Conservation (phyloP, 1,140 invertebrate species). For the Aphaenogaster floridana region DNA sequence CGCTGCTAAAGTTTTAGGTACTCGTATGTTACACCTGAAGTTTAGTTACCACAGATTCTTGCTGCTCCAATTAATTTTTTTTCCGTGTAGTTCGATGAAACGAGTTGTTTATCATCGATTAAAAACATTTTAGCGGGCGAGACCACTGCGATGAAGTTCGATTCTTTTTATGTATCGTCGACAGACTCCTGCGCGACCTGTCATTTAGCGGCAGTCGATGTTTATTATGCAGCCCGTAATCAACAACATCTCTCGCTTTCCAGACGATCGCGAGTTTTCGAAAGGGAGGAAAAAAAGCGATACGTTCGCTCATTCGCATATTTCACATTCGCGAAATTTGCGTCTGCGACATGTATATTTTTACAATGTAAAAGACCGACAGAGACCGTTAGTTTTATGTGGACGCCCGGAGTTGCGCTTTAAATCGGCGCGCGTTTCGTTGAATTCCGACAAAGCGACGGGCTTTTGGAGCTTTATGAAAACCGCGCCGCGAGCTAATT, state of each 20-base stretch:
- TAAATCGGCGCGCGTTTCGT: conserved; percentile 23
- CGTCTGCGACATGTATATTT: not conserved
- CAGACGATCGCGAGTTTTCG: not conserved
- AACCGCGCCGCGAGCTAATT: conserved; percentile 49
- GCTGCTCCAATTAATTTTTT: too few species aligned
- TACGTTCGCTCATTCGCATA: not conserved
- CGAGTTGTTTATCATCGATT: not conserved
- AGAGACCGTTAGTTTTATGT: conserved; percentile 28
- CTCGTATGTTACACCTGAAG: too few species aligned
- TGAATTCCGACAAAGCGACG: conserved; percentile 28
- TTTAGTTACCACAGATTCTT: too few species aligned
- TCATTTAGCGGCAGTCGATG: not conserved
- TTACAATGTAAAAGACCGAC: conserved; percentile 3
- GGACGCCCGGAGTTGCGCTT: not conserved
- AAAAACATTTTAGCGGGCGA: not conserved
- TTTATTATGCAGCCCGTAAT: not conserved
- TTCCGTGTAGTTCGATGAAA: not conserved
- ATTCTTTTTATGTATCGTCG: conserved; percentile 21
- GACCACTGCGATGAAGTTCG: not conserved
- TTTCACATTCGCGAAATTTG: not conserved
- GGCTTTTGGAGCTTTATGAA: conserved; percentile 35
- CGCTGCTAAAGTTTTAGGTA: too few species aligned
- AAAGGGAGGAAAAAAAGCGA: not conserved
- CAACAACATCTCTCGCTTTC: not conserved
- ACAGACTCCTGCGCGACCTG: not conserved